Evolutionary conservation across 1,140 invertebrate genomes (phyloP).

Genomic region (Goniozus legneri): DNA sequence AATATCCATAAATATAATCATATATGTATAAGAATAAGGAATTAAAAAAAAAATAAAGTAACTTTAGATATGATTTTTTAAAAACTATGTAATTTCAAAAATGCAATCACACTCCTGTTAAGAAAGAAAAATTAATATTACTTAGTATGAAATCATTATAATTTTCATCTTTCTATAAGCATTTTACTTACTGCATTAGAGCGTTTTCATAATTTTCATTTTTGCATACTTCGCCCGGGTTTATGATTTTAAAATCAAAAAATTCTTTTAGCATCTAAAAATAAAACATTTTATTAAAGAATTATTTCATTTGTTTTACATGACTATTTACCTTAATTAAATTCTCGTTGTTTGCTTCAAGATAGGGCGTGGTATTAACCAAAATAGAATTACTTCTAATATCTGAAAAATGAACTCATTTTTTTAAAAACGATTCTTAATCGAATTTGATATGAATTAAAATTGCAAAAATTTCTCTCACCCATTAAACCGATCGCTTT

Average conservation of each 20-base stretch:
- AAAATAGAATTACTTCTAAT: too few species aligned
- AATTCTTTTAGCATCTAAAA: not conserved
- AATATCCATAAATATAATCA: too few species aligned
- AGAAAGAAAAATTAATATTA: not conserved
- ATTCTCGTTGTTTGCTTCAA: too few species aligned
- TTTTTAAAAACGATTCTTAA: not conserved
- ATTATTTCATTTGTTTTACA: too few species aligned
- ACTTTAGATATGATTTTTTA: too few species aligned
- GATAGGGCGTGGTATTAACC: too few species aligned
- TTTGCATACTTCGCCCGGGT: not conserved
- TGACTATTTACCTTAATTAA: too few species aligned
- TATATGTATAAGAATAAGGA: too few species aligned
- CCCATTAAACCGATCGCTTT: too few species aligned
- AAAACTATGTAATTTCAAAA: too few species aligned
- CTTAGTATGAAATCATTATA: not conserved
- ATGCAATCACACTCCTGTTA: not conserved
- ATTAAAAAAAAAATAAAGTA: too few species aligned
- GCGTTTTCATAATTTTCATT: not conserved
- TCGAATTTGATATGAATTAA: constrained; percentile 24
- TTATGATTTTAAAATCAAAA: not conserved
- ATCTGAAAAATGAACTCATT: not conserved
- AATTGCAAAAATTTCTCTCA: constrained; percentile 7
- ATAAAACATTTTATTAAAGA: not conserved
- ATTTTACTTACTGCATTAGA: not conserved
- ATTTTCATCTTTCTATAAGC: not conserved